These are phyloP conservation scores for Cyanocitta stelleri DNA, from an alignment of 2,113 vertebrate species.

Conservation along the genomic window DNA sequence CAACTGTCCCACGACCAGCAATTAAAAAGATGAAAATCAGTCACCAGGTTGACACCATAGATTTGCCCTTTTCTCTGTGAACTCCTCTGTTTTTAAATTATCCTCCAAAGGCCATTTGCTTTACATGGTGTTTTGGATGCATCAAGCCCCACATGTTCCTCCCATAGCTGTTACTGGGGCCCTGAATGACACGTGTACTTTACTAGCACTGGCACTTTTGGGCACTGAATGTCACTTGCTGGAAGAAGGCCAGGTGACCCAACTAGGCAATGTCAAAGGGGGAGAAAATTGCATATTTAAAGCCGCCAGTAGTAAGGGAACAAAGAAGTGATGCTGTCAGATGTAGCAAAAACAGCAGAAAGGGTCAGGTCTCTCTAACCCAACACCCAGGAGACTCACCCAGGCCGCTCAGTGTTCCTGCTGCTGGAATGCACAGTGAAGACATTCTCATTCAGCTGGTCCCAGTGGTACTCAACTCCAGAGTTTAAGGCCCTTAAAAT, in stretches of 20 bases:
- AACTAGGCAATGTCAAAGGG: neutral
- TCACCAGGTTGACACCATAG: neutral
- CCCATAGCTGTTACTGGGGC: neutral
- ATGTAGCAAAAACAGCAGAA: neutral
- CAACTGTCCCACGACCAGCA: neutral
- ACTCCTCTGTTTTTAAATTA: neutral
- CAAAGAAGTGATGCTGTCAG: neutral
- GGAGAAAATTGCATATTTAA: neutral
- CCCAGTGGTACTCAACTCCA: slow-evolving; percentile 88
- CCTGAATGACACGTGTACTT: neutral
- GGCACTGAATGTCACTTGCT: neutral
- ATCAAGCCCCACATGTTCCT: neutral
- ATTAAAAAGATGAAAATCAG: neutral
- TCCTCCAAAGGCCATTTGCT: neutral
- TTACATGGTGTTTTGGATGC: neutral
- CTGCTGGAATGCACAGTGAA: slow-evolving; percentile 87
- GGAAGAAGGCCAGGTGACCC: neutral
- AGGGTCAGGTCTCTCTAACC: neutral
- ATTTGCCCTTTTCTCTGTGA: neutral
- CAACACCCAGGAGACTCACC: slow-evolving; percentile 74
- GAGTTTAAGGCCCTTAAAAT: slow-evolving; percentile 87
- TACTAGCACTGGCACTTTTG: neutral
- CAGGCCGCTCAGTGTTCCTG: slow-evolving; percentile 85
- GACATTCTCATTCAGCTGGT: slow-evolving; percentile 86
- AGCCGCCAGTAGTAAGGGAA: neutral